A percentile compares a stretch with the other conserved stretches of the same genome.
These are phyloP conservation scores for Apostichopus parvimensis DNA, from an alignment of 35 echinoderm and acorn worm genomes.

Conservation along the genomic window DNA sequence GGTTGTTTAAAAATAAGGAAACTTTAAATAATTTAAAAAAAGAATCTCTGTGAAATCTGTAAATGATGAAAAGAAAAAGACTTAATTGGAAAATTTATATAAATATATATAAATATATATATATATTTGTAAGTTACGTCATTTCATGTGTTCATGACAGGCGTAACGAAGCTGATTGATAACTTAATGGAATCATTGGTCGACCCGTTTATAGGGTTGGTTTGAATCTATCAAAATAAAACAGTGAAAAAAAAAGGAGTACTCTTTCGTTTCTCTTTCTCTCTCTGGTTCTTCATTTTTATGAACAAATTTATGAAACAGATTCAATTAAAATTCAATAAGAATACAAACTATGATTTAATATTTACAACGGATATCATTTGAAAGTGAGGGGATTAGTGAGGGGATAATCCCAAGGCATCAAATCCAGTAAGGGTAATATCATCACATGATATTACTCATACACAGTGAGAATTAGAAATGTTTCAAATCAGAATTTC, in stretches of 20 bases:
- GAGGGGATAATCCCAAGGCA: too few relatives aligned
- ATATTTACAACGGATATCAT: too few relatives aligned
- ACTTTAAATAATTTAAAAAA: neutral
- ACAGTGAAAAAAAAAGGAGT: neutral
- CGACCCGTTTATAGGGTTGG: neutral
- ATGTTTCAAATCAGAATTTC: too few relatives aligned
- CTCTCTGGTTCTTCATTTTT: too few relatives aligned
- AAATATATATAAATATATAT: slow-evolving; percentile 48
- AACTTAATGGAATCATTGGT: neutral
- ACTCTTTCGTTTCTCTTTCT: too few relatives aligned
- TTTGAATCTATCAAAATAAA: slow-evolving; percentile 22
- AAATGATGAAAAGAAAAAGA: slow-evolving; percentile 25
- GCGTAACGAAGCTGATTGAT: slow-evolving; percentile 23
- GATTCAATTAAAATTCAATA: too few relatives aligned
- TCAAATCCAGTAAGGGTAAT: too few relatives aligned
- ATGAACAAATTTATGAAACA: too few relatives aligned
- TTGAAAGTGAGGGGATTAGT: too few relatives aligned
- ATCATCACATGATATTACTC: too few relatives aligned
- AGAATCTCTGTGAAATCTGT: slow-evolving; percentile 31
- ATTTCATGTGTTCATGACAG: neutral
- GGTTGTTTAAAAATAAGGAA: neutral
- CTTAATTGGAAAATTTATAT: slow-evolving; percentile 52
- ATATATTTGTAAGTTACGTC: slow-evolving; percentile 29
- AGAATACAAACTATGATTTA: too few relatives aligned
- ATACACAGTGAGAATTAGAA: too few relatives aligned